Conservation (phyloP, 2,888 invertebrate species). For the Chymomyza caudatula region DNA sequence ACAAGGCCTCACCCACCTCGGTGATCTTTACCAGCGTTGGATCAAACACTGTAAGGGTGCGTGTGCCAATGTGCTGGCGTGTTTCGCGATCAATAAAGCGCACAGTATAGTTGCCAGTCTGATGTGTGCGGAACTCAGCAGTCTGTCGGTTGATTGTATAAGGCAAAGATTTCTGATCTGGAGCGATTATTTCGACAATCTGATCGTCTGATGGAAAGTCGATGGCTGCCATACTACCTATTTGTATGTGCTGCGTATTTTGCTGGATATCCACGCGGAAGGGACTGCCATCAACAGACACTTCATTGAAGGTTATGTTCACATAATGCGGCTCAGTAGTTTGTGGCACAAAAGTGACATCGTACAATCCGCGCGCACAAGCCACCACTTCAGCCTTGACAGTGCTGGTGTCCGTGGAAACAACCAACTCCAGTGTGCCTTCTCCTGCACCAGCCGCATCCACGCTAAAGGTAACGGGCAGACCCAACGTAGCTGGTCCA, state of each 20-base stretch:
- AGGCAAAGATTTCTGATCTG: conserved; percentile 82
- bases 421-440: conserved; percentile 93
- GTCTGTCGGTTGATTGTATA: conserved; percentile 82
- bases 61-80: conserved; percentile 82
- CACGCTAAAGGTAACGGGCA: conserved; percentile 94
- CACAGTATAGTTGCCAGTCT: conserved; percentile 87
- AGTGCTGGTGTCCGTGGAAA: conserved; percentile 92
- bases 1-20: conserved; percentile 87
- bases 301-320: conserved; percentile 96
- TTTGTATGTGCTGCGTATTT: conserved; percentile 86
- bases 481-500: conserved; percentile 81
- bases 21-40: conserved; percentile 85
- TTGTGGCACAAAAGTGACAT: conserved; percentile 94
- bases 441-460: conserved; percentile 97
- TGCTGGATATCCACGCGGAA: conserved; percentile 89
- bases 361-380: conserved; percentile 92
- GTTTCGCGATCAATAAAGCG: conserved; percentile 82
- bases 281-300: conserved; percentile 92
- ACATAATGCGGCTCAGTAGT: conserved; percentile 93
- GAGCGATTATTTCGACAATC: conserved; percentile 83
- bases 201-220: conserved; percentile 83
- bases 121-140: conserved; percentile 87
- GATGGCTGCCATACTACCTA: conserved; percentile 81
- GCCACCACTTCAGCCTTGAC: conserved; percentile 93
- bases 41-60: conserved; percentile 88